A percentile compares a stretch with the other conserved stretches of the same genome.
Conservation (phyloP, 1,140 invertebrate genomes). For the Ips nitidus region DNA sequence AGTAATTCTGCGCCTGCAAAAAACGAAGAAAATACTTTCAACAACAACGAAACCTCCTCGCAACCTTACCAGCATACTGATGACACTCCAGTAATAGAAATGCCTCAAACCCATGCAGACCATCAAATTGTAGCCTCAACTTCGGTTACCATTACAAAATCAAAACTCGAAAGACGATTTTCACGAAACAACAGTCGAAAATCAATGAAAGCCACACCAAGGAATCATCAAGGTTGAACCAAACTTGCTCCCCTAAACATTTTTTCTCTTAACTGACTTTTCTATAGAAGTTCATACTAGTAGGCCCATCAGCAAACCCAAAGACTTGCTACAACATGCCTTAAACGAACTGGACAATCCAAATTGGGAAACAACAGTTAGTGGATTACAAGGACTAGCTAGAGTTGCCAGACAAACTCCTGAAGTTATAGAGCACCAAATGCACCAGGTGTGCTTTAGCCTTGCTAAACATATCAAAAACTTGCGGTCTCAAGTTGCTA, state of each 20-base stretch:
- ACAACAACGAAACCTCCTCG: background rate
- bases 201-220: slow-evolving; percentile 34
- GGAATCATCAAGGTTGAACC: slow-evolving; percentile 5
- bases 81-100: too few relatives aligned
- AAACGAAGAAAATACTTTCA: slow-evolving; percentile 33
- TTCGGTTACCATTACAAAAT: slow-evolving; percentile 5
- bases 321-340: slow-evolving; percentile 64
- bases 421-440: slow-evolving; percentile 61
- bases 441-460: slow-evolving; percentile 67
- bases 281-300: too few relatives aligned
- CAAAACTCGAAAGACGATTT: slow-evolving; percentile 34
- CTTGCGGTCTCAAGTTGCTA: slow-evolving; percentile 85
- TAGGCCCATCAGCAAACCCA: too few relatives aligned
- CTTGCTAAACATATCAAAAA: slow-evolving; percentile 80
- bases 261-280: too few relatives aligned
- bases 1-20: slow-evolving; percentile 45
- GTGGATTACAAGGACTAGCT: slow-evolving; percentile 69
- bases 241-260: too few relatives aligned
- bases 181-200: slow-evolving; percentile 27
- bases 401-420: slow-evolving; percentile 71
- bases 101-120: background rate
- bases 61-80: too few relatives aligned
- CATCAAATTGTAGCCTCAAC: background rate
- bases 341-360: slow-evolving; percentile 68
- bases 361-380: slow-evolving; percentile 79